A percentile compares a stretch with the other conserved stretches of the same genome.
Conservation (phyloP, 2,888 invertebrate genomes). For the Rotaria magnacalcarata region DNA sequence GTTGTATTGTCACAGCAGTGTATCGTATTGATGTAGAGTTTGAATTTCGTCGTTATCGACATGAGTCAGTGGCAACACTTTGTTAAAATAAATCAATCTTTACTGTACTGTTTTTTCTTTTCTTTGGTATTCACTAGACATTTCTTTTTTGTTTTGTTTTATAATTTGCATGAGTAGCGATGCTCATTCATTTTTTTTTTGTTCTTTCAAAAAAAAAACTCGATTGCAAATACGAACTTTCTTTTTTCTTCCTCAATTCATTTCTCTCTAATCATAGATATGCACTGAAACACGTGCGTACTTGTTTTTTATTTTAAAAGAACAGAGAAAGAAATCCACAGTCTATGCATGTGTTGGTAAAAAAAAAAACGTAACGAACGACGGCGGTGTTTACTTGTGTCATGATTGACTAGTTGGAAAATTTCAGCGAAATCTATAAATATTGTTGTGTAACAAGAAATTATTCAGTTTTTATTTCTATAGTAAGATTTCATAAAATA, state of each 20-base stretch:
- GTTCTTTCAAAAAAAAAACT: background rate
- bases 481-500: background rate
- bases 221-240: background rate
- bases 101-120: background rate
- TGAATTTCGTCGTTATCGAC: slow-evolving; percentile 31
- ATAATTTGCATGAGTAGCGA: background rate
- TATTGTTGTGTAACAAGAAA: too few species aligned
- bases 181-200: background rate
- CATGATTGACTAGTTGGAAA: background rate
- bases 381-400: too few species aligned
- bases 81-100: background rate
- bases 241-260: background rate
- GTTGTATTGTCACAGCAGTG: background rate
- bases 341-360: too few species aligned
- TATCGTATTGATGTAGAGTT: slow-evolving; percentile 34
- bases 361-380: too few species aligned
- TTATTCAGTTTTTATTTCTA: background rate
- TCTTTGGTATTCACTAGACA: background rate
- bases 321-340: too few species aligned
- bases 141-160: background rate
- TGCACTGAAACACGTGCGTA: background rate
- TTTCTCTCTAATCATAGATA: background rate
- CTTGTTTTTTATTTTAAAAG: too few species aligned
- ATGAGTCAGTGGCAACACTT: slow-evolving; percentile 6
- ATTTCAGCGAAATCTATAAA: background rate